phyloP scores from a whole-genome alignment of 1,140 invertebrate genomes.

The Bathynomus jamesi region DNA sequence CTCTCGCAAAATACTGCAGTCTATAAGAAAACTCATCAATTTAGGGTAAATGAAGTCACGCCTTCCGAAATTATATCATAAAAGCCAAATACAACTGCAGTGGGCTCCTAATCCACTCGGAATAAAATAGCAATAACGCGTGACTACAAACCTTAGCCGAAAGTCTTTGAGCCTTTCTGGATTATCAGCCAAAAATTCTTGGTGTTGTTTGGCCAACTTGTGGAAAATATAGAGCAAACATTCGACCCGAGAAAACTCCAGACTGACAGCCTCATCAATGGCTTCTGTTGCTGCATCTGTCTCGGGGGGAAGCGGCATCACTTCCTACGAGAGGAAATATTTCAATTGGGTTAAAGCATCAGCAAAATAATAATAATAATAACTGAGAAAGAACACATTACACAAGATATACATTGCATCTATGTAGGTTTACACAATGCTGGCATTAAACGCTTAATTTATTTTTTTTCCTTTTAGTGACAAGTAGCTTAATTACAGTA shows the following conservation, averaged over 20 bases:
- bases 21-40: slow-evolving; percentile 44
- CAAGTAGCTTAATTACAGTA: too few relatives aligned
- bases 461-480: too few relatives aligned
- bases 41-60: too few relatives aligned
- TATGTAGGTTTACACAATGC: too few relatives aligned
- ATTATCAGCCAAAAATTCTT: slow-evolving; percentile 71
- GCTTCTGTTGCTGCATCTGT: slow-evolving; percentile 38
- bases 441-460: too few relatives aligned
- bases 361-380: too few relatives aligned
- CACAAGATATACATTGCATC: too few relatives aligned
- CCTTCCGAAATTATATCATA: too few relatives aligned
- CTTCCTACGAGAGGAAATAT: slow-evolving; percentile 15
- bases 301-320: slow-evolving; percentile 36
- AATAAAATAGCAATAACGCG: not conserved
- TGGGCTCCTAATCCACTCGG: too few relatives aligned
- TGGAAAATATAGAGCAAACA: slow-evolving; percentile 85
- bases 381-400: too few relatives aligned
- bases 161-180: slow-evolving; percentile 77
- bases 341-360: slow-evolving; percentile 46
- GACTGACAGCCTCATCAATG: slow-evolving; percentile 52
- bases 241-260: slow-evolving; percentile 89
- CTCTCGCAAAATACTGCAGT: slow-evolving; percentile 84
- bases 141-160: slow-evolving; percentile 55
- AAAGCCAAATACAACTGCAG: too few relatives aligned
- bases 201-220: slow-evolving; percentile 68